Base-by-base conservation (phyloP, 2,797 vertebrate species). In the Sternarchorhynchus goeldii region DNA sequence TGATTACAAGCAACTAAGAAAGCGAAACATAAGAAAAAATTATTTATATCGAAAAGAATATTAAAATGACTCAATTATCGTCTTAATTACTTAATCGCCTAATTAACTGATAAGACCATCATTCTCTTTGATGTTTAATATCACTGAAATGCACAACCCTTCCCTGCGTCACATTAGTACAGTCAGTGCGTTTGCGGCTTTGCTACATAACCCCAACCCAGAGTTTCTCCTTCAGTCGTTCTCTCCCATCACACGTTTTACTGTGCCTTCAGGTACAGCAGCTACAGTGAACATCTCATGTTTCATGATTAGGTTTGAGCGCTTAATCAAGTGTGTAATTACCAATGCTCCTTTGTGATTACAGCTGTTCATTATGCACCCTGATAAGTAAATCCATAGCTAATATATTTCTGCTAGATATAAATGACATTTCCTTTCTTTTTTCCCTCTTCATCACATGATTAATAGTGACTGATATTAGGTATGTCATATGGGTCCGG, bases 301-400 rank as follows among this genome's bases (percentile, higher is more conserved):
- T n/a, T 41, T 72, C 31, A 65, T 72, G 32, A 72, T 76, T 53
- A 59, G 29, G 53, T 59, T 53, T 53, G 34, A n/a, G 39, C 66
- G 73, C 31, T 41, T 65, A 70, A 60, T 67, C 72, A 79, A 74
- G 41, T 53, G 58, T 74, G 53, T 70, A 60, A 80, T 80, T 80
- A 45, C 36, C 72, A 56, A 56, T 76, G 76, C 45, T 56, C 59
- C 7, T 55, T 63, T 6, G n/a, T 21, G 18, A 57, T 72, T 57
- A 64, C 64, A 63, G 41, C 76, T 64, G 45, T 57, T 72, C 50
- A 78, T 78, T 41, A 78, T 29, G 53, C 21, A 64, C 45, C 55
- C 31, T 57, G 68, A 56, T 57, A 57, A 57, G 6, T 20, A 56
- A 71, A 57, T 36, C 50, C 53, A 31, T 21, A 68, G 65, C 20